A percentile compares a stretch with the other conserved stretches of the same genome.
These are phyloP conservation scores for Schizothorax lantsangensis DNA, from an alignment of 2,797 vertebrate genomes.

Conservation along the genomic window DNA sequence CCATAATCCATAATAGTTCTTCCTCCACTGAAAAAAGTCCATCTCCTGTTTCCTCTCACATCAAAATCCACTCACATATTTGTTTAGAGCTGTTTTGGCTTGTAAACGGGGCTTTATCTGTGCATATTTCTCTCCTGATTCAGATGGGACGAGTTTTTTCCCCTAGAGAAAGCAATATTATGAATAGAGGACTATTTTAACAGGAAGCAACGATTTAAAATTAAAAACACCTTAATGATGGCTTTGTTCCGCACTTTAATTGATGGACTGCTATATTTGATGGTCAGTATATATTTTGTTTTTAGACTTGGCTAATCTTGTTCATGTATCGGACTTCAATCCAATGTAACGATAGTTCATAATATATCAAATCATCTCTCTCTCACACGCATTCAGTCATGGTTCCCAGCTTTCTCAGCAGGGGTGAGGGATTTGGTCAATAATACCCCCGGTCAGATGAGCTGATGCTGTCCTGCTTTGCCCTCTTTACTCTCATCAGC, in stretches of 20 bases:
- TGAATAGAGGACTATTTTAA: neutral
- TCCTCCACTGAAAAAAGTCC: neutral
- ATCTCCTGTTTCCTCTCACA: neutral
- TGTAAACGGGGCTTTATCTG: neutral
- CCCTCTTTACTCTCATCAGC: neutral
- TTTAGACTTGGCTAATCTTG: neutral
- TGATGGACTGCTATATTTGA: neutral
- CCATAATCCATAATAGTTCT: neutral
- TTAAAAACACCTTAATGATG: neutral
- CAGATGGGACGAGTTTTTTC: neutral
- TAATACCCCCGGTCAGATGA: neutral
- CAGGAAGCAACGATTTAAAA: neutral
- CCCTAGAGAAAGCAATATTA: neutral
- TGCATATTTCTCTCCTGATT: neutral
- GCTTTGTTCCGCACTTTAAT: neutral
- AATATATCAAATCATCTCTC: neutral
- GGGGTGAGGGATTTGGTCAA: neutral
- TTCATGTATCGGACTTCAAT: neutral
- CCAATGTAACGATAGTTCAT: neutral
- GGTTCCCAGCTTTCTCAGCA: conserved; percentile 11
- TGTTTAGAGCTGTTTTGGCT: neutral
- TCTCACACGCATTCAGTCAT: neutral
- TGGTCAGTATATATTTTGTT: neutral
- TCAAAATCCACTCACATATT: neutral
- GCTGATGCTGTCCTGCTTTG: conserved; percentile 7